phyloP scores from a whole-genome alignment of 92 coral and sea anemone genomes.

The Nematostella vectensis region DNA sequence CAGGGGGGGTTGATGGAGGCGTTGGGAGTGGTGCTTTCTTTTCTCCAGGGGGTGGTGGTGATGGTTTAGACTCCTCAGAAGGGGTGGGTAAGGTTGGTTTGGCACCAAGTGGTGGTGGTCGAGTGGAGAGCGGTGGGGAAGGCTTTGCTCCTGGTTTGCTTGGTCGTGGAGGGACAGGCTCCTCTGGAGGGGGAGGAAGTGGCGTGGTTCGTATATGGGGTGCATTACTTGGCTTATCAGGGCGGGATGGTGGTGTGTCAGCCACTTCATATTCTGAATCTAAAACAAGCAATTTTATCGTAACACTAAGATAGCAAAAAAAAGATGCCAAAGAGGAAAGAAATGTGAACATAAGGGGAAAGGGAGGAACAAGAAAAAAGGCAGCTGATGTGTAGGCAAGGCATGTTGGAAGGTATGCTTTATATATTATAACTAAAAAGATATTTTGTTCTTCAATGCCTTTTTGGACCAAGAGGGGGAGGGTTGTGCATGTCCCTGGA shows the following conservation, averaged over 20 bases:
- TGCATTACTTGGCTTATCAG: not conserved
- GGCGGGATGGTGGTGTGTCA: slow-evolving; percentile 1
- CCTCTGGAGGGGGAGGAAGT: slow-evolving; percentile 3
- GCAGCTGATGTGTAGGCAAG: no score
- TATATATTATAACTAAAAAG: no score
- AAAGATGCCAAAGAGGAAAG: no score
- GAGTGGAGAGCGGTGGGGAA: not conserved
- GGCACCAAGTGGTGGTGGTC: slow-evolving; percentile 1
- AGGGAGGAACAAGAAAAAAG: no score
- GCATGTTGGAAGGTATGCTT: no score
- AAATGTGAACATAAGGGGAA: no score
- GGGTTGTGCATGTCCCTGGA: no score
- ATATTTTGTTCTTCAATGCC: no score
- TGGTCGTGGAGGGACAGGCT: slow-evolving; percentile 1
- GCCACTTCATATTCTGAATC: slow-evolving; percentile 4
- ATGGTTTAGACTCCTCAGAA: slow-evolving; percentile 9
- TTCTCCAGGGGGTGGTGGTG: not conserved
- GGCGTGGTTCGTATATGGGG: not conserved
- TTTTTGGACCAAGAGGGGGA: no score
- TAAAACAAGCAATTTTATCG: not conserved
- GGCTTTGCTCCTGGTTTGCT: slow-evolving; percentile 1
- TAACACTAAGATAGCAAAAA: no score
- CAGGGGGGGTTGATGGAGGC: slow-evolving; percentile 15
- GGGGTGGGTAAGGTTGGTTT: slow-evolving; percentile 9
- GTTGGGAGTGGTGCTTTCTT: not conserved